phyloP scores from a whole-genome alignment of 35 echinoderm and acorn worm species.

The Amphiura filiformis region DNA sequence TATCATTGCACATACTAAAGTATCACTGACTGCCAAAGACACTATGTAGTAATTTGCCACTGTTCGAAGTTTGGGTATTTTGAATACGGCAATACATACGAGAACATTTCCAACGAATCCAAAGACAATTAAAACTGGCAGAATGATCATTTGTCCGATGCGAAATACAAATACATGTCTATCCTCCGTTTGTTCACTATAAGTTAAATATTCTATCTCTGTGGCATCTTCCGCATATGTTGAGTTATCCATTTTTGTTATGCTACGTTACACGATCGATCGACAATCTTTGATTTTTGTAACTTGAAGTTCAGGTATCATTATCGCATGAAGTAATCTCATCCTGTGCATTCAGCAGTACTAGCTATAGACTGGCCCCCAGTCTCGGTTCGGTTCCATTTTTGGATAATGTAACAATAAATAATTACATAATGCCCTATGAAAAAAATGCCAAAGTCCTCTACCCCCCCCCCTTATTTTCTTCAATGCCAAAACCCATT shows the following conservation, averaged over 20 bases:
- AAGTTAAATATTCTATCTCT: neutral
- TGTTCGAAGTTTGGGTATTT: constrained; percentile 50
- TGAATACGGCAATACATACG: constrained; percentile 58
- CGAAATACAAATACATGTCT: neutral
- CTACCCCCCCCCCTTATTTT: no score
- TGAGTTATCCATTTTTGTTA: neutral
- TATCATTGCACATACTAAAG: constrained; percentile 47
- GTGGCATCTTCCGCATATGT: neutral
- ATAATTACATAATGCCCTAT: no score
- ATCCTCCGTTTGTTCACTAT: neutral
- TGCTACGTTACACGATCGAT: no score
- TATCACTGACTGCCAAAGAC: constrained; percentile 70
- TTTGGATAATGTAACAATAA: no score
- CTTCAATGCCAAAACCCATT: no score
- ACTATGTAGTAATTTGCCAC: constrained; percentile 80
- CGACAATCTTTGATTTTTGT: no score
- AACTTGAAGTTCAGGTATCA: no score
- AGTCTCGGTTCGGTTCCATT: no score
- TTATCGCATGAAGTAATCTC: no score
- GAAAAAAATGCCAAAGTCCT: no score
- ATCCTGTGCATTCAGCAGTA: no score
- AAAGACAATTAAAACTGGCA: constrained; percentile 42
- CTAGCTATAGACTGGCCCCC: no score
- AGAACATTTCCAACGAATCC: constrained; percentile 71
- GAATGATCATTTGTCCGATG: neutral